Base-by-base conservation (phyloP, 2,888 invertebrate species). In the Aleiodes testaceus region DNA sequence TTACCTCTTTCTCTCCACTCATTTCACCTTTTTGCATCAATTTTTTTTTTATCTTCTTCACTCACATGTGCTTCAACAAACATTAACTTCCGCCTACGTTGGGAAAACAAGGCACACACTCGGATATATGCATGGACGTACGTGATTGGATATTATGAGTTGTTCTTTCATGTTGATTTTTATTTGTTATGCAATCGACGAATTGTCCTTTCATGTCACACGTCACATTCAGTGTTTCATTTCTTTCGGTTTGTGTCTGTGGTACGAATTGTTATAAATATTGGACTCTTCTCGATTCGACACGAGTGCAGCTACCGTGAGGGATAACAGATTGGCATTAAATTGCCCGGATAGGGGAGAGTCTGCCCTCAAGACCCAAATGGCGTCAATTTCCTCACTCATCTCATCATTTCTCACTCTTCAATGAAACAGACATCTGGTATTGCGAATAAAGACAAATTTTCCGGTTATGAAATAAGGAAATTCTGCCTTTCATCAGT, bases 11-110 rank as follows among this genome's bases (percentile, higher is more conserved):
- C 7, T 36, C 36, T 36, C 36, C 36, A 5, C 53, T 49, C 50
- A 22, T 36, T 44, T 63, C 55, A n/a, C 53, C 47, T 69, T 45
- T 30, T 61, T 44, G 6, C 30, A 36, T 47, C 36, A 12, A 30
- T 14, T 26, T 26, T 26, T 64, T 30, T 55, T 50, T 53, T 52
- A 66, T 16, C 30, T 59, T 42, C 18, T 22, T 18, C 45, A 52
- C 64, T 47, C 26, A 26, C 26, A 36, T 36, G 9, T 9, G 50
- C 50, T 50, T 50, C 16, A 50, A 50, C 50, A 50, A 75, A 68
- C 66, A 49, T 71, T 69, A 61, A 72, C 73, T 75, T 75, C 75
- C 73, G 73, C 75, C 72, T 72, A 75, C 72, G 18, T 50, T 16
- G 11, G 50, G 20, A 50, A 16, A 11, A 11, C 16, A 50, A 50